phyloP scores from a whole-genome alignment of 2,888 invertebrate genomes.

The Tetranychus piercei region DNA sequence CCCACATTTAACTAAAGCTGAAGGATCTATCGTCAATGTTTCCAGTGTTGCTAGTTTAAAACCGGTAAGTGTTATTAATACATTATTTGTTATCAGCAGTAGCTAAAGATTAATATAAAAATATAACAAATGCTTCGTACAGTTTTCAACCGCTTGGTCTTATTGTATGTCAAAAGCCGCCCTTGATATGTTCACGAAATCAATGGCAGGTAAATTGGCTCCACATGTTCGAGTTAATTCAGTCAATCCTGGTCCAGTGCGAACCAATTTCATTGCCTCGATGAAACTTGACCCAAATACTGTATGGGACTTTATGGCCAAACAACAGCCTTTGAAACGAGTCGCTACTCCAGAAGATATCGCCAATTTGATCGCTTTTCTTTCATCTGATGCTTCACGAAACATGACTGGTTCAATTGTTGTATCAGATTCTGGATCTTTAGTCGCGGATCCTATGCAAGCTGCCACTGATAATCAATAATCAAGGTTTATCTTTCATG shows the following conservation, averaged over 20 bases:
- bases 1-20: constrained; percentile 12
- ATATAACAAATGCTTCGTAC: neutral
- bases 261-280: neutral
- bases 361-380: constrained; percentile 2
- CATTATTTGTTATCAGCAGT: neutral
- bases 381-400: neutral
- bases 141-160: neutral
- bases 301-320: neutral
- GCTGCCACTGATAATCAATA: neutral
- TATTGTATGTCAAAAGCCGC: constrained; percentile 13
- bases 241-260: constrained; percentile 11
- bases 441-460: neutral
- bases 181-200: constrained; percentile 9
- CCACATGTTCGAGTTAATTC: constrained; percentile 11
- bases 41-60: neutral
- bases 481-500: neutral
- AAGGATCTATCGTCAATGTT: constrained; percentile 14
- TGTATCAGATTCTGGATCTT: constrained; percentile 9
- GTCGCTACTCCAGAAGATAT: neutral
- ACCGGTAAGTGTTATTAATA: neutral
- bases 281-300: neutral
- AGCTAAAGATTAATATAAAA: neutral
- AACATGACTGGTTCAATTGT: constrained; percentile 12
- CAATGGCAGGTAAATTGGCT: neutral
- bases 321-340: neutral